Evolutionary conservation across 1,140 invertebrate species (phyloP), one percentile per base, ranked within the genome.

Genomic region (Zaprionus nigranus): DNA sequence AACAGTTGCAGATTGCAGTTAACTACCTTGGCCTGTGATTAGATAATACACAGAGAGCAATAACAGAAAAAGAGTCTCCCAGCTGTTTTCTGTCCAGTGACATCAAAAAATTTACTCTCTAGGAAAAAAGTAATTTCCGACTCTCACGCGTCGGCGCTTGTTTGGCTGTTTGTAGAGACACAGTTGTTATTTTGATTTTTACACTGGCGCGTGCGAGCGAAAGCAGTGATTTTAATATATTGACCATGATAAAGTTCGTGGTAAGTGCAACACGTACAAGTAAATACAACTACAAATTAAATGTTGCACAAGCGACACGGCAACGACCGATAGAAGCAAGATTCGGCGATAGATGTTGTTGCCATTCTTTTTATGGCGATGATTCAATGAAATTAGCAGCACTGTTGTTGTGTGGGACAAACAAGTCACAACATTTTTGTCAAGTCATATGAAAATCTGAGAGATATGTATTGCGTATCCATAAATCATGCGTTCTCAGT

Each of bases 191-290:
- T 66, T 68, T 59, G 30, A 15, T 68, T 79, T 9, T 75, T 66
- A 84, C 65, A 36, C 79, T 90, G 75, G 86, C 78, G 86, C 76
- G 53, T 67, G 64, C 72, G 49, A 73, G 79, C 28, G 79, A 82
- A 34, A 90, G 79, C 30, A 64, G 72, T 34, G 58, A 65, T 60
- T 85, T 90, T 36, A 76, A 56, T 53, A 75, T 54, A 38, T 70
- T 65, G 49, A 82, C 82, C 17, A 90, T 90, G 85, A 28, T 90
- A 7, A 90, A 90, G 24, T 90, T 90, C 85, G 51, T 80, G 76
- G 85, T 90, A 73, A 90, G 85, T 67, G 62, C 28, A 0, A 30
- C n/a, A 30, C n/a, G 15, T 6, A 46, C 70, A 76, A 66, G 15
- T 28, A 2, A 2, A 67, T 53, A 17, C 54, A 30, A 22, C 20